A percentile compares a stretch with the other conserved stretches of the same genome.
Evolutionary conservation across 2,888 invertebrate genomes (phyloP).

Genomic region (Dusona sp.): DNA sequence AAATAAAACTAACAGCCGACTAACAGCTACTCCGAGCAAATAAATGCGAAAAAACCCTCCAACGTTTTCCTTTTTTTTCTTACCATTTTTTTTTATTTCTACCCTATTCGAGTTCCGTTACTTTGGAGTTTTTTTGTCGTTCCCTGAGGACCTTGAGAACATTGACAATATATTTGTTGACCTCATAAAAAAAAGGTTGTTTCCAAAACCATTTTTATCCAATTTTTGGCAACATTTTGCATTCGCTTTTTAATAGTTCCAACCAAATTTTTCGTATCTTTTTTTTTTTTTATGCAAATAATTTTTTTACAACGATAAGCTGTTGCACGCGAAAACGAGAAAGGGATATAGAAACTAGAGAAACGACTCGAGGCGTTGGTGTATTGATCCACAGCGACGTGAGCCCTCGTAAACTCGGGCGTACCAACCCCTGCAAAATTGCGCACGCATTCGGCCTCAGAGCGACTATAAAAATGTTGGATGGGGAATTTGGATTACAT

Average conservation of each 20-base stretch:
- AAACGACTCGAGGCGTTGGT: constrained; percentile 35
- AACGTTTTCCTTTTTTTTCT: neutral
- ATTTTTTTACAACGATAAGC: neutral
- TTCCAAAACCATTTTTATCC: neutral
- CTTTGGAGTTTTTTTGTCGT: neutral
- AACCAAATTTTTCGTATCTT: too few relatives aligned
- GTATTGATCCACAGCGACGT: constrained; percentile 45
- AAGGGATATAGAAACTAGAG: constrained; percentile 11
- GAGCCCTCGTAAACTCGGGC: constrained; percentile 15
- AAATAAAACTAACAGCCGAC: constrained; percentile 51
- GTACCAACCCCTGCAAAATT: constrained; percentile 25
- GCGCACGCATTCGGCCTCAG: constrained; percentile 30
- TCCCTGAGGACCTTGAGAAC: neutral
- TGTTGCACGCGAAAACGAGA: constrained; percentile 20
- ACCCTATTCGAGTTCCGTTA: neutral
- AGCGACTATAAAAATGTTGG: constrained; percentile 4
- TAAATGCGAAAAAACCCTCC: constrained; percentile 27
- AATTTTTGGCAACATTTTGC: neutral
- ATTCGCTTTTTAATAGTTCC: neutral
- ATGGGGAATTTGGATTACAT: neutral
- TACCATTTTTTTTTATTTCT: neutral
- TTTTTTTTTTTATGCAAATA: neutral
- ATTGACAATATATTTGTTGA: neutral
- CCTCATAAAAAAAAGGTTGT: neutral
- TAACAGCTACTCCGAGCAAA: constrained; percentile 41